Evolutionary conservation across 2,797 vertebrate species (phyloP), one percentile per base, ranked within the genome.

Genomic region (Scolopax rusticola): DNA sequence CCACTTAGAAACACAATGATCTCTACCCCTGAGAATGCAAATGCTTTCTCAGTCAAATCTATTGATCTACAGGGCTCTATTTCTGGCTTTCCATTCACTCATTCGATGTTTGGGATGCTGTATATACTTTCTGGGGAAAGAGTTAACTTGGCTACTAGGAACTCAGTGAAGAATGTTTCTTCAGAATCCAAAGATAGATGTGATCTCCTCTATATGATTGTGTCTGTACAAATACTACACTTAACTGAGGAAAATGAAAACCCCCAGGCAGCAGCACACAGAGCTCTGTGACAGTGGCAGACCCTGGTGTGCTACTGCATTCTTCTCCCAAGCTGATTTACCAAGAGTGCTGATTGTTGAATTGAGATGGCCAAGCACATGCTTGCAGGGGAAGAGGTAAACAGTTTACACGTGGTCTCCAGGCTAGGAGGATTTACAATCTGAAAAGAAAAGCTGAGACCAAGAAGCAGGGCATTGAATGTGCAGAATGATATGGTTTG

Each of bases 51-150:
- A 97, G 98, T 98, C 98, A 97, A 98, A 98, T 98, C 98, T 98
- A 99, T 99, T 97, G 99, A 99, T 99, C 98, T 98, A 53, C 59
- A 74, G 80, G 57, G 97, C 97, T 98, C 99, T 99, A 98, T 99
- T 99, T 99, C 98, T 99, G 99, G 98, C 98, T 98, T 98, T 98
- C 97, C 98, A 98, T 98, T 98, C 98, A 97, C 85, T 86, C 90
- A 92, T 71, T 95, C 50, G 11, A 64, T 63, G 54, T 95, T 96
- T 95, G 80, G 94, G 88, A 97, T 95, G 94, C 82, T 95, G 90
- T 83, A 71, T 96, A 78, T 95, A 97, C 92, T 95, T 95, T 96
- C 94, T 97, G 95, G 93, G 81, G 81, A 93, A 95, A 95, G 83
- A 94, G 90, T 97, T 97, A 97, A 97, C 64, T 83, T 78, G 78